A percentile compares a stretch with the other conserved stretches of the same genome.
Conservation (phyloP, 2,113 vertebrate genomes). For the Sturnus vulgaris region DNA sequence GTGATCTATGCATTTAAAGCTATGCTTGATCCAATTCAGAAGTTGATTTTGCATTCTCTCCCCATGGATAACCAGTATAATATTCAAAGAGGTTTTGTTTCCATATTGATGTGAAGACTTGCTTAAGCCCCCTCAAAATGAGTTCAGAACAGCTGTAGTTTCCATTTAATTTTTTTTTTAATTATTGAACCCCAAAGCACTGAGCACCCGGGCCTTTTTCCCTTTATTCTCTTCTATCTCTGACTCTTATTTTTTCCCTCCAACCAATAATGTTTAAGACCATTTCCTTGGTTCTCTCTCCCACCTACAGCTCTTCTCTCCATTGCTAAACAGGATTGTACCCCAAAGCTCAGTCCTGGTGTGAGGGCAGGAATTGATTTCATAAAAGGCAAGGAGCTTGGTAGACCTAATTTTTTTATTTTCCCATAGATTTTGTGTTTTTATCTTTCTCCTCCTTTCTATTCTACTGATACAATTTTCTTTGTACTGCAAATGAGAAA, state of each 20-base stretch:
- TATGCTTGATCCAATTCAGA: not conserved
- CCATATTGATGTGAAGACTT: not conserved
- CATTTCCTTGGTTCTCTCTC: not conserved
- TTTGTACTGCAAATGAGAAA: not conserved
- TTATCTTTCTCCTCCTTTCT: not conserved
- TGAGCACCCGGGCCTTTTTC: not conserved
- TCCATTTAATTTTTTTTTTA: accelerated
- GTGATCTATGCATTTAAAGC: not conserved
- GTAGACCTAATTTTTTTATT: not conserved
- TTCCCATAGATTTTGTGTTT: not conserved
- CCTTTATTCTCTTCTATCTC: not conserved
- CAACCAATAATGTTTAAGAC: not conserved
- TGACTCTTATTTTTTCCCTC: not conserved
- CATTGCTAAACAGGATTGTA: not conserved
- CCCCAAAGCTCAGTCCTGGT: not conserved
- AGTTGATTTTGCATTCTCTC: not conserved
- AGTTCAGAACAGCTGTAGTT: not conserved
- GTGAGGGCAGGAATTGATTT: not conserved
- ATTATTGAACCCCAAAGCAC: not conserved
- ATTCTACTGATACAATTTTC: not conserved
- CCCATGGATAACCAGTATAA: not conserved
- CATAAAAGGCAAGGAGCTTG: not conserved
- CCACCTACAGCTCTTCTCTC: not conserved
- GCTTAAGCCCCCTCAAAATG: not conserved
- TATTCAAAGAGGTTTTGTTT: not conserved